Evolutionary conservation across 1,140 invertebrate genomes (phyloP).

Genomic region (Kradibia gibbosae): DNA sequence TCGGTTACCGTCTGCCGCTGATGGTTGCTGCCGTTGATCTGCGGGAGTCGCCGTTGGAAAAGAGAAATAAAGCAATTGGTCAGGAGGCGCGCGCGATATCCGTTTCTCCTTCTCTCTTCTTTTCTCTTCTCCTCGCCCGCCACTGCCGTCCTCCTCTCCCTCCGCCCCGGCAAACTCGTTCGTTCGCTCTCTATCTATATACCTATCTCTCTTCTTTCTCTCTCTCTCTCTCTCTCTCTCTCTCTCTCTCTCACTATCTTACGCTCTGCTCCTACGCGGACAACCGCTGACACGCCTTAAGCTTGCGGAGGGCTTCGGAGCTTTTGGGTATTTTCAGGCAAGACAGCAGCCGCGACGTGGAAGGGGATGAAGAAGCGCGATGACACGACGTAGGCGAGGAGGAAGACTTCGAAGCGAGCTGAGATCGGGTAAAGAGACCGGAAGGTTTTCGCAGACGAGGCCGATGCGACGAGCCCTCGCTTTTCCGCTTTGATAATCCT

Average conservation of each 20-base stretch:
- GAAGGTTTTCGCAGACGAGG: conserved; percentile 6
- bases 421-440: neutral
- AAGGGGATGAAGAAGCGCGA: conserved; percentile 3
- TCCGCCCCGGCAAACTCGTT: too few relatives aligned
- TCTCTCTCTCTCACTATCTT: neutral
- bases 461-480: neutral
- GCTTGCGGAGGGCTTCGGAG: neutral
- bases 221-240: neutral
- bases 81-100: neutral
- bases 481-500: neutral
- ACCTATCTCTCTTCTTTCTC: neutral
- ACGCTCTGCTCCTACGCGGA: neutral
- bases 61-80: conserved; percentile 37
- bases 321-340: conserved; percentile 37
- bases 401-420: neutral
- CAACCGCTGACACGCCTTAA: neutral
- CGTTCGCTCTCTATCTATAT: neutral
- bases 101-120: neutral
- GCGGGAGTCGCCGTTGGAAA: conserved; percentile 42
- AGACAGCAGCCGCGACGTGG: neutral
- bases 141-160: neutral
- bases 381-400: neutral
- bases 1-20: conserved; percentile 76
- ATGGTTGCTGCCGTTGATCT: conserved; percentile 73
- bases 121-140: neutral